These are phyloP conservation scores for Hipparchia sbordonii DNA, from an alignment of 2,888 invertebrate species.

Conservation along the genomic window DNA sequence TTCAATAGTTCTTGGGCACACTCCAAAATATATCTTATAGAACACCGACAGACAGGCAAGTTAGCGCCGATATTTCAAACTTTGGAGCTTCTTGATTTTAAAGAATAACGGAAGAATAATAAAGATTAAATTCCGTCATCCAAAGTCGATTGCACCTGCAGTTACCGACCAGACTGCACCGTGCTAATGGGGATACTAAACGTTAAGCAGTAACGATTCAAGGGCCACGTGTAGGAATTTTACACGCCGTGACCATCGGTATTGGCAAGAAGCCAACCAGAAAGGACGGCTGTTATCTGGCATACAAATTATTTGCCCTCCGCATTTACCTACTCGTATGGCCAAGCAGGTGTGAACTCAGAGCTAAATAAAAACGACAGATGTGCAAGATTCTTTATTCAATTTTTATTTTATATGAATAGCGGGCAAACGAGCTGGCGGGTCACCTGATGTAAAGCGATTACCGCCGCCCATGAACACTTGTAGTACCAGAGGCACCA, in stretches of 20 bases:
- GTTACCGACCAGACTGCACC: not conserved
- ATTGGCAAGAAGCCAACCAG: slow-evolving; percentile 1
- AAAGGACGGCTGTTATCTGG: not conserved
- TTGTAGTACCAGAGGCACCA: no score
- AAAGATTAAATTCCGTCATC: no score
- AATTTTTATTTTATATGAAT: no score
- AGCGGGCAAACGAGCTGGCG: no score
- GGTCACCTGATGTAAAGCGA: no score
- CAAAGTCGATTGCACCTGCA: not conserved
- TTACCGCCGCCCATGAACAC: no score
- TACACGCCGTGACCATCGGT: slow-evolving; percentile 2
- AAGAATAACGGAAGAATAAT: no score
- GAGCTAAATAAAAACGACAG: not conserved
- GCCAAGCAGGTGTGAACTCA: not conserved
- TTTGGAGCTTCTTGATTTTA: no score
- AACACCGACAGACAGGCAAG: no score
- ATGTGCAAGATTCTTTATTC: not conserved
- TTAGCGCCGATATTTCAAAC: no score
- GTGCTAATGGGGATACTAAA: not conserved
- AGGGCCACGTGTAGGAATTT: slow-evolving; percentile 4
- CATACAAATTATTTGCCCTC: not conserved
- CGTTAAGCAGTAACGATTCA: not conserved
- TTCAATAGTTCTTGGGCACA: no score
- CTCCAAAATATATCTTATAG: no score
- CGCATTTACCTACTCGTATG: not conserved